These are phyloP conservation scores for Drosophila seguyi DNA, from an alignment of 1,140 invertebrate species.

Conservation along the genomic window DNA sequence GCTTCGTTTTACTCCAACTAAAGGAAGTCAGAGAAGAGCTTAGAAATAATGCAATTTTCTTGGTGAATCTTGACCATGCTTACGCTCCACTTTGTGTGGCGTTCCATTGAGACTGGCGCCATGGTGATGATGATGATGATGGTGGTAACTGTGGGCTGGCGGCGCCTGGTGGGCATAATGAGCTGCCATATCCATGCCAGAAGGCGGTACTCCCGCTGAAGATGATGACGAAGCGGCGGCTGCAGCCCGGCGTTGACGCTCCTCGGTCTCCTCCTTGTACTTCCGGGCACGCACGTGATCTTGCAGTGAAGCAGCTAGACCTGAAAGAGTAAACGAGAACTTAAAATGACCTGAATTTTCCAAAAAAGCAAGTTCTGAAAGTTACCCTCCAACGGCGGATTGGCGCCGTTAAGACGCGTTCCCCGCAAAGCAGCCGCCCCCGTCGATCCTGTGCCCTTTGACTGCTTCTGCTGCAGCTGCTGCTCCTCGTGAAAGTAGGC, in stretches of 20 bases:
- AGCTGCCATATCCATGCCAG: conserved; percentile 36
- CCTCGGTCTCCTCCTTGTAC: conserved; percentile 87
- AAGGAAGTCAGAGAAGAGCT: neutral
- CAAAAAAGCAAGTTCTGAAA: neutral
- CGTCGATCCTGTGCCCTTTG: conserved; percentile 29
- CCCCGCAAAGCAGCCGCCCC: conserved; percentile 45
- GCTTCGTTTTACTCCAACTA: conserved; percentile 79
- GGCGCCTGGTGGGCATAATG: conserved; percentile 67
- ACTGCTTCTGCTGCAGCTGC: conserved; percentile 84
- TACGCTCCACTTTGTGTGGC: conserved; percentile 80
- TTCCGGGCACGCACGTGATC: conserved; percentile 90
- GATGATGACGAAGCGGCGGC: conserved; percentile 53
- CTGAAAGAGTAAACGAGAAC: conserved; percentile 83
- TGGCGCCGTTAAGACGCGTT: conserved; percentile 74
- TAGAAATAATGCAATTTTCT: neutral
- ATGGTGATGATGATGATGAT: conserved; percentile 61
- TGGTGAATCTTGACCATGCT: conserved; percentile 15
- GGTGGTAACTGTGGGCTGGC: conserved; percentile 60
- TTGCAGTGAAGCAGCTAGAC: conserved; percentile 92
- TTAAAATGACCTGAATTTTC: neutral
- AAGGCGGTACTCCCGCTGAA: conserved; percentile 17
- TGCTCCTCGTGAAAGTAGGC: conserved; percentile 89
- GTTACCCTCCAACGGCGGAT: conserved; percentile 83
- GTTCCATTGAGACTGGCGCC: conserved; percentile 43
- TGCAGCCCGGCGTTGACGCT: conserved; percentile 67